Conservation (phyloP, 2,888 invertebrate genomes). For the Andrena bicolor region DNA sequence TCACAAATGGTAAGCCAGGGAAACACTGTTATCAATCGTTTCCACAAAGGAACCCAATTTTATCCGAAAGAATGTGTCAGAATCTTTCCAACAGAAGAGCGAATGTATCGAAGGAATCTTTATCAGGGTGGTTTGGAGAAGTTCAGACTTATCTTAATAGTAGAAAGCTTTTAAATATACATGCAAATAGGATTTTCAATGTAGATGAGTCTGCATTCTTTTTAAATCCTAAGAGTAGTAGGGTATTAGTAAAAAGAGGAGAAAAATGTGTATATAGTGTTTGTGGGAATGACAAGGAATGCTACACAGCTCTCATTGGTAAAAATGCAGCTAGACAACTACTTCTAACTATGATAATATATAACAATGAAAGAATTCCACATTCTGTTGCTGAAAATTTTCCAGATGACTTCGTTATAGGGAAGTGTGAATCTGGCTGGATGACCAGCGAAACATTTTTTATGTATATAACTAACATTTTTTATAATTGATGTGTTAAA, state of each 20-base stretch:
- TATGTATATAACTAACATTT: background rate
- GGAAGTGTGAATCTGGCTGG: background rate
- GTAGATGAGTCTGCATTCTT: background rate
- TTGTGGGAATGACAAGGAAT: background rate
- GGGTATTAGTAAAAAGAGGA: background rate
- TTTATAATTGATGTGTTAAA: background rate
- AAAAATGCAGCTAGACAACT: background rate
- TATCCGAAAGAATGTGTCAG: no score
- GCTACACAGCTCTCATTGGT: background rate
- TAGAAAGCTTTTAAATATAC: background rate
- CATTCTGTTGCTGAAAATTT: background rate
- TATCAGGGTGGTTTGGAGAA: no score
- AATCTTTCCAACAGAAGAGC: no score
- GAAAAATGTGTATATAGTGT: background rate
- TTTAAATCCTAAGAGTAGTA: background rate
- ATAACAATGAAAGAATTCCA: background rate
- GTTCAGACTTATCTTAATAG: no score
- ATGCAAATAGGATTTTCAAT: background rate
- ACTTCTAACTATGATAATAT: background rate
- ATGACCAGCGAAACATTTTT: background rate
- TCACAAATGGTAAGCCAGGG: no score
- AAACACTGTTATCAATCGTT: no score
- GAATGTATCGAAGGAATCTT: no score
- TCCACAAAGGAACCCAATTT: no score
- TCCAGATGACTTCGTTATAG: background rate